phyloP scores from a whole-genome alignment of 35 echinoderm and acorn worm genomes.

The Nesometra sesokonis region DNA sequence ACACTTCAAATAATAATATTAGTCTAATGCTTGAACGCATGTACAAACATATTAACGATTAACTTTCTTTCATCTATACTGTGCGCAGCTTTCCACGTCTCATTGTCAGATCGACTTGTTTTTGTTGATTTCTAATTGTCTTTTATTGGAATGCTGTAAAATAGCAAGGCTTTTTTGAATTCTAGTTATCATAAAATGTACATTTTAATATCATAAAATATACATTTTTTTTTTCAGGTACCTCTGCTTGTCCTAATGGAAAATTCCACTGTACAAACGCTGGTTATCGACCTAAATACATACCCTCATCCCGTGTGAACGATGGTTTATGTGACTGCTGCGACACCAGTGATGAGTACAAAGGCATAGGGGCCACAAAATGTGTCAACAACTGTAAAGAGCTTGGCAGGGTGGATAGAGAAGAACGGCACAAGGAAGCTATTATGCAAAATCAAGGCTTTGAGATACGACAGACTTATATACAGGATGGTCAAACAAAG shows the following conservation, averaged over 20 bases:
- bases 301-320: slow-evolving; percentile 90
- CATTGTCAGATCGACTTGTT: too few relatives aligned
- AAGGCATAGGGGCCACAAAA: slow-evolving; percentile 10
- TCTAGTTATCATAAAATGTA: background rate
- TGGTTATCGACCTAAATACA: slow-evolving; percentile 66
- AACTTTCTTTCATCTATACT: too few relatives aligned
- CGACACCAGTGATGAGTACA: slow-evolving; percentile 83
- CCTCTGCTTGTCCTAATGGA: slow-evolving; percentile 79
- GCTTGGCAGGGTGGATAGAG: slow-evolving; percentile 59
- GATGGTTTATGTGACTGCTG: slow-evolving; percentile 99
- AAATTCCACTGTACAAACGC: slow-evolving; percentile 93
- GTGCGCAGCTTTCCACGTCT: too few relatives aligned
- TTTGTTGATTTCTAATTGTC: too few relatives aligned
- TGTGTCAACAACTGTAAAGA: slow-evolving; percentile 87
- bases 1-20: too few relatives aligned
- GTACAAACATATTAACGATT: too few relatives aligned
- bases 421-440: slow-evolving; percentile 42
- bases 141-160: too few relatives aligned
- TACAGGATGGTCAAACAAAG: slow-evolving; percentile 41
- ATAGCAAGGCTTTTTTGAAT: too few relatives aligned
- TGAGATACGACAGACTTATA: slow-evolving; percentile 68
- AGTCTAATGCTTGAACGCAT: too few relatives aligned
- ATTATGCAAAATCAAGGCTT: slow-evolving; percentile 70
- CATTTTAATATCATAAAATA: too few relatives aligned
- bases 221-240: slow-evolving; percentile 53